Evolutionary conservation across 2,113 vertebrate species (phyloP).

Genomic region (Benitochromis conjunctus): DNA sequence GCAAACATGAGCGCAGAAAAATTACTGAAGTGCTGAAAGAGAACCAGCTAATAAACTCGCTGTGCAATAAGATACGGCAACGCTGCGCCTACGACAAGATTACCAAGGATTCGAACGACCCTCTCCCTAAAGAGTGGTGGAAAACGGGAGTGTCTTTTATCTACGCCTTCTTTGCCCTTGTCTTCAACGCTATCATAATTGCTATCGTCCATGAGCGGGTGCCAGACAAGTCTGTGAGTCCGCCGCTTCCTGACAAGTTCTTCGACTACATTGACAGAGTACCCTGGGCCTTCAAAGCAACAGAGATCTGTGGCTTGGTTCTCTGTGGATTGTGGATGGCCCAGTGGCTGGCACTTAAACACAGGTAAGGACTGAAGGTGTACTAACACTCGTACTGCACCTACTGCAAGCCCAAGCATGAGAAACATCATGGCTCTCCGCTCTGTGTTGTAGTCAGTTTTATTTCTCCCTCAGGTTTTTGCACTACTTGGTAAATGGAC

Average conservation of each 20-base stretch:
- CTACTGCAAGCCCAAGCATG: background rate
- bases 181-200: constrained; percentile 93
- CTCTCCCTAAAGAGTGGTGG: constrained; percentile 93
- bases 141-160: constrained; percentile 92
- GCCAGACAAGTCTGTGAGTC: constrained; percentile 88
- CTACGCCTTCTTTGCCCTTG: constrained; percentile 86
- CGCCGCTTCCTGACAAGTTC: constrained; percentile 96
- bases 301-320: constrained; percentile 93
- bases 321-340: constrained; percentile 85
- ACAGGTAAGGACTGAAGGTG: constrained; percentile 74
- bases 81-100: constrained; percentile 89
- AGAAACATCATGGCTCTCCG: background rate
- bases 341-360: constrained; percentile 91
- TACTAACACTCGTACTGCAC: background rate
- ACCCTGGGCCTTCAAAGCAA: constrained; percentile 94
- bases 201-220: constrained; percentile 95
- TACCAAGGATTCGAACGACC: constrained; percentile 74
- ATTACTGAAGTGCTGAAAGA: constrained; percentile 6
- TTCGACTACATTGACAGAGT: constrained; percentile 94
- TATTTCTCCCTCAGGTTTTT: background rate
- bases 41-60: constrained; percentile 34
- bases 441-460: background rate
- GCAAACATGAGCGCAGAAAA: background rate
- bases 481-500: background rate
- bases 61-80: constrained; percentile 72